Percentiles rank a stretch among this genome's conserved stretches.
These are phyloP conservation scores for Mixornis gularis DNA, from an alignment of 2,113 vertebrate species.

Conservation along the genomic window DNA sequence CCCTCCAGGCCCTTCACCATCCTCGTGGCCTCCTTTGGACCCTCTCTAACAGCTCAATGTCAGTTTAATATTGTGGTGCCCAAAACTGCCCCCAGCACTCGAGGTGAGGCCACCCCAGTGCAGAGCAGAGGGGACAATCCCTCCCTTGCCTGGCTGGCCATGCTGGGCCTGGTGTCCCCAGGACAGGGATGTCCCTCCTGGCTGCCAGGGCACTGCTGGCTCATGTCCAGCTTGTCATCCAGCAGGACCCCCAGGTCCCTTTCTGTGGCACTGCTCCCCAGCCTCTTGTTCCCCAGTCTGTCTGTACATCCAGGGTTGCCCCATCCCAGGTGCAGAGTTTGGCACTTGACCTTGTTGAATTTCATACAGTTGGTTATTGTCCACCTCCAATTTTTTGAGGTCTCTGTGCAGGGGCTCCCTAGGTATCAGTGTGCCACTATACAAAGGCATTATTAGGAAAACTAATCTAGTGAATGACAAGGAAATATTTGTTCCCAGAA, in stretches of 20 bases:
- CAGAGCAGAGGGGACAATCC: not conserved
- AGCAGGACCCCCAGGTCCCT: not conserved
- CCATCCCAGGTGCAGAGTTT: not conserved
- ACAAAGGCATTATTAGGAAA: not conserved
- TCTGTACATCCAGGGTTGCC: not conserved
- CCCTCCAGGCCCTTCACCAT: not conserved
- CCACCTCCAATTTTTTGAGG: not conserved
- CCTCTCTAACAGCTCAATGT: not conserved
- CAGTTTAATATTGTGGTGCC: not conserved
- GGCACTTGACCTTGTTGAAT: not conserved
- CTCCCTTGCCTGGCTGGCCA: rapidly evolving
- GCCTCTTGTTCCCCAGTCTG: not conserved
- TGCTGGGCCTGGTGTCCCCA: not conserved
- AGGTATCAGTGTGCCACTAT: not conserved
- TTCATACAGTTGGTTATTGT: rapidly evolving
- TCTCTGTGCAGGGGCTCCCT: not conserved
- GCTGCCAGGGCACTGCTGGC: not conserved
- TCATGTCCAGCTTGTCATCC: rapidly evolving
- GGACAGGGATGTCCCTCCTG: not conserved
- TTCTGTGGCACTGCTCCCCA: rapidly evolving
- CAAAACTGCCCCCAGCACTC: not conserved
- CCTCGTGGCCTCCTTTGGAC: not conserved
- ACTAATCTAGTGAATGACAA: not conserved
- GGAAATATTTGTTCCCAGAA: not conserved
- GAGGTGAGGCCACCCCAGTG: rapidly evolving